These are phyloP conservation scores for Trachelus troglodyta DNA, from an alignment of 2,888 invertebrate genomes.

Conservation along the genomic window DNA sequence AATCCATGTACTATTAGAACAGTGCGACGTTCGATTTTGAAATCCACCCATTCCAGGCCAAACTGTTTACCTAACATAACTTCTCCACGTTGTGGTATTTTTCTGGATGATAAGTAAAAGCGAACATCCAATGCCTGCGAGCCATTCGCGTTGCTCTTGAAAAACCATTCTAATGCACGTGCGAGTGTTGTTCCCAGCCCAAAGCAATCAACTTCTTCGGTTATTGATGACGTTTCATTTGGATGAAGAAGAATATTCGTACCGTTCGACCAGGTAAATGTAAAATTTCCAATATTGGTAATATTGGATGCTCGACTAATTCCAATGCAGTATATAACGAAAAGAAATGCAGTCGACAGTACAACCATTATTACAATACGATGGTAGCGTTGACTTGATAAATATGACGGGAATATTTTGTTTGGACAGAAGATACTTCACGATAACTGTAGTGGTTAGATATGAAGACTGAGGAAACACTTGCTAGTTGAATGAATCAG, in stretches of 20 bases:
- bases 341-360: not conserved
- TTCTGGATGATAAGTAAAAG: slow-evolving; percentile 68
- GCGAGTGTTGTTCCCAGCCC: slow-evolving; percentile 67
- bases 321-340: not conserved
- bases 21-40: slow-evolving; percentile 68
- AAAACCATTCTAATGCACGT: slow-evolving; percentile 61
- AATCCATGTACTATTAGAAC: slow-evolving; percentile 75
- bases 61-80: slow-evolving; percentile 67
- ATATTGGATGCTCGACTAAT: not conserved
- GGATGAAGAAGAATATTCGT: not conserved
- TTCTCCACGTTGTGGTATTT: slow-evolving; percentile 63
- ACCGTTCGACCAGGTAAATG: slow-evolving; percentile 3
- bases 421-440: not conserved
- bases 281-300: slow-evolving; percentile 6
- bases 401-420: not conserved
- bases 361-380: not conserved
- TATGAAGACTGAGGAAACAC: not conserved
- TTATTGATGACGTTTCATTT: slow-evolving; percentile 21
- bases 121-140: slow-evolving; percentile 67
- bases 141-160: slow-evolving; percentile 67
- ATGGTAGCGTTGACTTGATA: not conserved
- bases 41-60: slow-evolving; percentile 72
- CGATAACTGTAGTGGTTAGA: not conserved
- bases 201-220: slow-evolving; percentile 68
- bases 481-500: not conserved